Conservation (phyloP, 1,140 invertebrate genomes). For the Meloidogyne exigua region DNA sequence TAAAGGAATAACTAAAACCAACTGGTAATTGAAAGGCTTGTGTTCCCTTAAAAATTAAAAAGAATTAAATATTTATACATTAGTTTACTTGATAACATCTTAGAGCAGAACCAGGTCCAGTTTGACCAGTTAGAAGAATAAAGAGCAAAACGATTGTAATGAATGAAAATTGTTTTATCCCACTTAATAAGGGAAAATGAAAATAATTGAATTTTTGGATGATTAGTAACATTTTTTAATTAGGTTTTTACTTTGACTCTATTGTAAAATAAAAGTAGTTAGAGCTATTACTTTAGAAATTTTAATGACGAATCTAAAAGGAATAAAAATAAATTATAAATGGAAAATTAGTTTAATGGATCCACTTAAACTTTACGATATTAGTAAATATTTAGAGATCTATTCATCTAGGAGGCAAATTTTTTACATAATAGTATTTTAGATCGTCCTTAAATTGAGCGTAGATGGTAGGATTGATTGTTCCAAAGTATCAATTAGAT, state of each 20-base stretch:
- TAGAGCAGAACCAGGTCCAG: neutral
- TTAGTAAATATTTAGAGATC: no score
- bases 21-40: neutral
- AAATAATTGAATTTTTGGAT: neutral
- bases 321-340: no score
- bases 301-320: no score
- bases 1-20: neutral
- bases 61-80: neutral
- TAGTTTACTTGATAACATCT: conserved; percentile 10
- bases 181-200: neutral
- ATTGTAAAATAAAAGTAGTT: no score
- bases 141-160: conserved; percentile 11
- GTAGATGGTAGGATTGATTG: no score
- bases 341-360: no score
- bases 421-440: no score
- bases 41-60: neutral
- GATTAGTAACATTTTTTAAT: neutral
- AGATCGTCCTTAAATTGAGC: no score
- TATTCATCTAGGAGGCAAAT: no score
- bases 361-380: no score
- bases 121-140: conserved; percentile 16
- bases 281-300: no score
- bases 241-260: neutral
- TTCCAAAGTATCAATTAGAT: no score
- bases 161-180: neutral